Evolutionary conservation across 1,140 invertebrate species (phyloP), one percentile per base, ranked within the genome.

Genomic region (Trichoplusia ni): DNA sequence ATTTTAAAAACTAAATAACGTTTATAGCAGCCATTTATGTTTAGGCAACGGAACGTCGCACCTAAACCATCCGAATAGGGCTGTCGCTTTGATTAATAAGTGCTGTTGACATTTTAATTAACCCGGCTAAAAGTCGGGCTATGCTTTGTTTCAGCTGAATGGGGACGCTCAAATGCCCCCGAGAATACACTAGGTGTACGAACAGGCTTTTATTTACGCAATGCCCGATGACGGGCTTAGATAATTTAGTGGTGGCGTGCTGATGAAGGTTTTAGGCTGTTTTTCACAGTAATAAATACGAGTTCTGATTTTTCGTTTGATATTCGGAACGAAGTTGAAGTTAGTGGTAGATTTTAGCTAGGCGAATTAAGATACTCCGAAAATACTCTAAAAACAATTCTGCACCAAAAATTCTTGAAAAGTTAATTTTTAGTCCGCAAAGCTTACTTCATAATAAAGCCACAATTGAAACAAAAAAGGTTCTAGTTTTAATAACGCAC

Each of bases 61-160:
- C 53, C 19, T 25, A 21, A 38, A 51, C 27, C 47, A 9, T 51
- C 27, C 47, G 47, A 51, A 51, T 25, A 9, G 21, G 14, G 16
- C 40, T 29, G 35, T 44, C 76, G 67, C 73, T 79, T 82, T 87
- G 81, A 87, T 87, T 85, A 87, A 87, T 87, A 85, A 85, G 79
- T 79, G 77, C 66, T 75, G 79, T 77, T 87, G 84, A 87, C 84
- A 85, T 82, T 85, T 81, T 87, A 87, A 87, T 87, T 87, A 84
- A 85, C 75, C 77, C 79, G 71, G 77, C 75, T 79, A 82, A 86
- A 86, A 84, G 82, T 86, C 84, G 77, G 49, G 60, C 67, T 51
- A 66, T 68, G 61, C 72, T 82, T 84, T 82, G 81, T 82, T 80
- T 71, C 67, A 63, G 23, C 59, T 75, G 70, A 80, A 79, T 77